Evolutionary conservation across 2,113 vertebrate species (phyloP).

Genomic region (Oreotragus oreotragus): DNA sequence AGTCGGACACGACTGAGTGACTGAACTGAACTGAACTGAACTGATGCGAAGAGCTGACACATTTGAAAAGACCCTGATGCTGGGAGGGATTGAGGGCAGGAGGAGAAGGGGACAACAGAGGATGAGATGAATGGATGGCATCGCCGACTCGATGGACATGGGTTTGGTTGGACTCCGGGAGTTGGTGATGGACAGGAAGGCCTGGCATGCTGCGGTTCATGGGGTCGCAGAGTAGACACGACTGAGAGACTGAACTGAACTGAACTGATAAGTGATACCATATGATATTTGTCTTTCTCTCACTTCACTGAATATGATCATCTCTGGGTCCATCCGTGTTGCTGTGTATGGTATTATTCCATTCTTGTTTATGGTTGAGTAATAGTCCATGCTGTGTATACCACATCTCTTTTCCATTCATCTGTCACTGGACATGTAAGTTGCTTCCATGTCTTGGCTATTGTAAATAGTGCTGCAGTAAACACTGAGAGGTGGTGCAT

Average conservation of each 20-base stretch:
- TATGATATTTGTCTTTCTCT: neutral
- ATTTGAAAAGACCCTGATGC: neutral
- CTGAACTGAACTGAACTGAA: too few species aligned
- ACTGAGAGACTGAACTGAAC: neutral
- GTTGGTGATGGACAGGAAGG: neutral
- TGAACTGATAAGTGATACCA: neutral
- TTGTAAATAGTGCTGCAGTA: neutral
- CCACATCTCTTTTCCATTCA: neutral
- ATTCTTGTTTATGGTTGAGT: neutral
- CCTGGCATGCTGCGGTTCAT: neutral
- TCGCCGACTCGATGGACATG: neutral
- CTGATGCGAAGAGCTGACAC: neutral
- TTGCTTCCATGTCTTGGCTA: neutral
- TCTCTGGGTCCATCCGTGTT: neutral
- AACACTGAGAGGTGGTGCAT: neutral
- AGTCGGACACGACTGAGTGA: too few species aligned
- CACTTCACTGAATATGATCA: neutral
- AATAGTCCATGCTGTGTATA: neutral
- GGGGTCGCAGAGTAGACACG: accelerated
- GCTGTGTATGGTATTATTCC: neutral
- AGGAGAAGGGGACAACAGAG: neutral
- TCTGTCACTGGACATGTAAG: neutral
- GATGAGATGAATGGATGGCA: neutral
- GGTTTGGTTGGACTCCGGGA: neutral
- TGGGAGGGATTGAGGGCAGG: neutral